These are phyloP conservation scores for Excalfactoria chinensis DNA, from an alignment of 2,113 vertebrate genomes.

Conservation along the genomic window DNA sequence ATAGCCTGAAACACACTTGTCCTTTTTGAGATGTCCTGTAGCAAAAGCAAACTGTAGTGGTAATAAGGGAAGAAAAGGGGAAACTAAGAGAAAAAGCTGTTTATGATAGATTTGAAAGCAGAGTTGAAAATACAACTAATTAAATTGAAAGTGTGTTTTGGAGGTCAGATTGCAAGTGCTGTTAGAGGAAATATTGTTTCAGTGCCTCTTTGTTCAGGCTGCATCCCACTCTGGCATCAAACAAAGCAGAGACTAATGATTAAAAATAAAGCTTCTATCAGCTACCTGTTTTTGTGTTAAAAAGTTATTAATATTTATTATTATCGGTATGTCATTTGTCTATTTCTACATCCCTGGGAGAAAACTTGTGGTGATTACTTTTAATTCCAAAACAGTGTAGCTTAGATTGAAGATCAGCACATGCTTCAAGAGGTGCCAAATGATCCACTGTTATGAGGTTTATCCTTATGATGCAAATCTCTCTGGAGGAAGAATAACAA, in stretches of 20 bases:
- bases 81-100: neutral
- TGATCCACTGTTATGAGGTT: neutral
- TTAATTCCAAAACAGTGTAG: neutral
- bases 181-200: neutral
- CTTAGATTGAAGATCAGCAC: neutral
- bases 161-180: neutral
- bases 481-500: neutral
- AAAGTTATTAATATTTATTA: neutral
- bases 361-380: neutral
- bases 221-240: neutral
- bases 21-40: neutral
- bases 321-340: neutral
- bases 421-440: neutral
- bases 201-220: neutral
- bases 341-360: neutral
- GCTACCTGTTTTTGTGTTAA: neutral
- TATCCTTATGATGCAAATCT: neutral
- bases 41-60: neutral
- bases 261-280: neutral
- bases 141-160: neutral
- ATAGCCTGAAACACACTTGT: neutral
- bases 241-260: neutral
- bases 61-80: rapidly evolving
- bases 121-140: neutral
- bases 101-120: neutral